Percentiles rank a stretch among this genome's conserved stretches.
Conservation (phyloP, 2,797 vertebrate species). For the Sebastes cheni region DNA sequence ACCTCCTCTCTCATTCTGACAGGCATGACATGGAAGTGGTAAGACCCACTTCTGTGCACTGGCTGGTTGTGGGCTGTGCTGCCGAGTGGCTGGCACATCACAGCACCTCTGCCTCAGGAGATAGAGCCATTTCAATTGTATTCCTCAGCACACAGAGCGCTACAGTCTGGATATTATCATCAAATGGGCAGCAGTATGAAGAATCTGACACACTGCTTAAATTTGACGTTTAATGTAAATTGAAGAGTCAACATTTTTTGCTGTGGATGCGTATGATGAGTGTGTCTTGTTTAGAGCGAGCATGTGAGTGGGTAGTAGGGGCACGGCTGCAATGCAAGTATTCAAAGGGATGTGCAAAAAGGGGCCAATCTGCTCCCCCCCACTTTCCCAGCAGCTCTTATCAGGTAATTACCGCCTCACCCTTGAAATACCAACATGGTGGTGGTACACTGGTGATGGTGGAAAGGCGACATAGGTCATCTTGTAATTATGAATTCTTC, state of each 20-base stretch:
- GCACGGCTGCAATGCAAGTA: neutral
- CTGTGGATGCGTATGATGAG: slow-evolving; percentile 8
- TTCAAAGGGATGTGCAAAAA: slow-evolving; percentile 22
- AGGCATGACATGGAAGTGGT: slow-evolving; percentile 61
- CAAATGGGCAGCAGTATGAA: slow-evolving; percentile 42
- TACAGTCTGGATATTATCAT: slow-evolving; percentile 56
- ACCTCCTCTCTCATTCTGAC: slow-evolving; percentile 60
- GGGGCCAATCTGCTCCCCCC: slow-evolving; percentile 11
- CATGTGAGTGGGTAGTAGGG: neutral
- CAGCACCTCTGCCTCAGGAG: slow-evolving; percentile 67
- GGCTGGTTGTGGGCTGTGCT: slow-evolving; percentile 52
- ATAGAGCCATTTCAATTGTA: slow-evolving; percentile 68
- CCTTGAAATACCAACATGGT: slow-evolving; percentile 67
- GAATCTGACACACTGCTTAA: slow-evolving; percentile 39
- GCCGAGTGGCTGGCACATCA: slow-evolving; percentile 67
- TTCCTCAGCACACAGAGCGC: slow-evolving; percentile 48
- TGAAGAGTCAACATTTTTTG: slow-evolving; percentile 48
- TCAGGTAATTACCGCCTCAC: slow-evolving; percentile 66
- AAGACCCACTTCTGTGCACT: slow-evolving; percentile 62
- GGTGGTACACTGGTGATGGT: slow-evolving; percentile 48
- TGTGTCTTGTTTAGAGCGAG: slow-evolving; percentile 10
- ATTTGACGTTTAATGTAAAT: slow-evolving; percentile 44
- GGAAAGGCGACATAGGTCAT: slow-evolving; percentile 69
- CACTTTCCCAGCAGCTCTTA: slow-evolving; percentile 42
- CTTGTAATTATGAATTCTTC: slow-evolving; percentile 76